phyloP scores from a whole-genome alignment of 53 echinoderm and acorn worm genomes.

The Holothuria leucospilota region DNA sequence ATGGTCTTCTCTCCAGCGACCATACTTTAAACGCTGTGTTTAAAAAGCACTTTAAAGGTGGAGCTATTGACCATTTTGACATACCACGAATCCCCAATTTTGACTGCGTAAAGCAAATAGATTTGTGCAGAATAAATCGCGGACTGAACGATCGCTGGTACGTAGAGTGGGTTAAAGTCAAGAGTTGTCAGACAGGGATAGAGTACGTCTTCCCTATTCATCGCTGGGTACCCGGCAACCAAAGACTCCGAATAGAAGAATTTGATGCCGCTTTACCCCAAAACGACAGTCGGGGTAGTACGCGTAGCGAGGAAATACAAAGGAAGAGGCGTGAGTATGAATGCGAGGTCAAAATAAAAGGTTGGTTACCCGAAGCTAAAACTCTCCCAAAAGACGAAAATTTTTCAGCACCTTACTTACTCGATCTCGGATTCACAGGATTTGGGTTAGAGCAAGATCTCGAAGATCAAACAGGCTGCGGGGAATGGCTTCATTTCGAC shows the following conservation, averaged over 20 bases:
- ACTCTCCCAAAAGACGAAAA: slow-evolving; percentile 31
- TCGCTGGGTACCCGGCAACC: slow-evolving; percentile 68
- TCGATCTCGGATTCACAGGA: background rate
- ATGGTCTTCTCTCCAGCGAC: slow-evolving; percentile 63
- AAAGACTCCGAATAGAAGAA: slow-evolving; percentile 53
- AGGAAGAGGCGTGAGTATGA: slow-evolving; percentile 69
- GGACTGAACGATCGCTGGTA: slow-evolving; percentile 65
- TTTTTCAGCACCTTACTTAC: slow-evolving; percentile 29
- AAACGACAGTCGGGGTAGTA: slow-evolving; percentile 43
- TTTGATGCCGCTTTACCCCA: slow-evolving; percentile 75
- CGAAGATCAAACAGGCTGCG: background rate
- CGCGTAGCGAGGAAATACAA: slow-evolving; percentile 64
- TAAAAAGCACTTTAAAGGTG: slow-evolving; percentile 77
- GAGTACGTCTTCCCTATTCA: slow-evolving; percentile 74
- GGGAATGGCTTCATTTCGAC: background rate
- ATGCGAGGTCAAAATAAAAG: slow-evolving; percentile 63
- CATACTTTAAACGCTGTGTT: slow-evolving; percentile 60
- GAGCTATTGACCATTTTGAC: slow-evolving; percentile 63
- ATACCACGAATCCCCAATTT: slow-evolving; percentile 71
- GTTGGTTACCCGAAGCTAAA: slow-evolving; percentile 65
- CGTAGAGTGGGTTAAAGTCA: slow-evolving; percentile 71
- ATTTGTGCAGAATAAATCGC: slow-evolving; percentile 69
- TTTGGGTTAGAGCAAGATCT: background rate
- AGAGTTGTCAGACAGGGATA: background rate
- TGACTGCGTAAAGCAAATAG: slow-evolving; percentile 64